These are phyloP conservation scores for Pachyuromys duprasi DNA, from an alignment of 2,797 vertebrate genomes.

Conservation along the genomic window DNA sequence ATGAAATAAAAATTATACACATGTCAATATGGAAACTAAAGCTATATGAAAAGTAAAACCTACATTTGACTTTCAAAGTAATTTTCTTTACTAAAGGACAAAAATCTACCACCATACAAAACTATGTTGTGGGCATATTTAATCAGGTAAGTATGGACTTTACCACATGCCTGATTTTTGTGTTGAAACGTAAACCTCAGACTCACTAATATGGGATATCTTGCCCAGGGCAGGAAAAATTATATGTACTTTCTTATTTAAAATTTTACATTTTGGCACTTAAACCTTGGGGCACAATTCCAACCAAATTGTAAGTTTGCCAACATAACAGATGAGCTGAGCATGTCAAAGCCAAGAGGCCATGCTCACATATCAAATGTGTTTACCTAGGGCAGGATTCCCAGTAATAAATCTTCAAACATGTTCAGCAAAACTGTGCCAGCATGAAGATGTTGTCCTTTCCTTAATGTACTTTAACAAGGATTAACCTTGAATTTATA, in stretches of 20 bases:
- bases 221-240: conserved; percentile 15
- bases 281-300: conserved; percentile 72
- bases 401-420: conserved; percentile 79
- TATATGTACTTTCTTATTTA: conserved; percentile 57
- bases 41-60: not conserved
- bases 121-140: not conserved
- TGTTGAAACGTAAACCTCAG: conserved; percentile 29
- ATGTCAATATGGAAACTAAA: not conserved
- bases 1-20: not conserved
- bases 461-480: conserved; percentile 48
- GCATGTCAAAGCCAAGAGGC: conserved; percentile 63
- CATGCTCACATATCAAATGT: conserved; percentile 70
- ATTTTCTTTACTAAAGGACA: not conserved
- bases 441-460: conserved; percentile 11
- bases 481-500: conserved; percentile 58
- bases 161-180: not conserved
- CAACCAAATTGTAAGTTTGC: conserved; percentile 75
- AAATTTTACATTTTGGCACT: conserved; percentile 71
- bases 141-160: conserved; percentile 41
- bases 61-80: not conserved
- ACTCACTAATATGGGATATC: not conserved
- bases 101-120: not conserved
- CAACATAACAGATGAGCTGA: conserved; percentile 79
- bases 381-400: conserved; percentile 81
- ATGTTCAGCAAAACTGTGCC: conserved; percentile 52